Evolutionary conservation across 2,797 vertebrate genomes (phyloP), one percentile per base, ranked within the genome.

Genomic region (Pyrocephalus nanus): DNA sequence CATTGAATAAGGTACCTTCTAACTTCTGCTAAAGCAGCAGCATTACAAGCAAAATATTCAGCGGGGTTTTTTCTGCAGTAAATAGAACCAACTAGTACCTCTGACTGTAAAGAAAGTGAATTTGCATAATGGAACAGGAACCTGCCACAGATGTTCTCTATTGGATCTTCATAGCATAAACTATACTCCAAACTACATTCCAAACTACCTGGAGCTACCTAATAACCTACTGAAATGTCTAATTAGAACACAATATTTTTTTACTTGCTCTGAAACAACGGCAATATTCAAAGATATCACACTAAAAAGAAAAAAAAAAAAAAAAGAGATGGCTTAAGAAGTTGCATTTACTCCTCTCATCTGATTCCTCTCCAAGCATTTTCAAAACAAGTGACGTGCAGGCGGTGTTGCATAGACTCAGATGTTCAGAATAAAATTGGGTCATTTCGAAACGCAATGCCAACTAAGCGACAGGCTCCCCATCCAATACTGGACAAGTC

Each of bases 401-500:
- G 36, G 15, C 48, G 4, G 0, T 4, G 3, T 32, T 70, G 48
- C 48, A 76, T 0, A 40, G 19, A 60, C 36, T 29, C 27, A 30
- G 32, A 76, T 32, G 54, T 19, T 27, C 29, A 19, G 38, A 74
- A 29, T 57, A 71, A 73, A 53, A 18, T 2, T 43, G 65, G 11
- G 32, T 62, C 7, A 4, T 69, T 83, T 11, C 19, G 16, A 14
- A 86, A n/a, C 4, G 10, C 26, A 88, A 62, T 12, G 22, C 34
- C 61, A 61, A 19, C 26, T 25, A 38, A 47, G 45, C 12, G 34
- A 76, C 11, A 88, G 55, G 22, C 12, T 89, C 30, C 29, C 29
- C 22, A 57, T 36, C 66, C 67, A 38, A 26, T 13, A 47, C 4
- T 8, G n/a, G 48, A 45, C 11, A 75, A 67, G 54, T n/a, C 50